A percentile compares a stretch with the other conserved stretches of the same genome.
Evolutionary conservation across 2,113 vertebrate species (phyloP).

Genomic region (Triplophysa rosa): DNA sequence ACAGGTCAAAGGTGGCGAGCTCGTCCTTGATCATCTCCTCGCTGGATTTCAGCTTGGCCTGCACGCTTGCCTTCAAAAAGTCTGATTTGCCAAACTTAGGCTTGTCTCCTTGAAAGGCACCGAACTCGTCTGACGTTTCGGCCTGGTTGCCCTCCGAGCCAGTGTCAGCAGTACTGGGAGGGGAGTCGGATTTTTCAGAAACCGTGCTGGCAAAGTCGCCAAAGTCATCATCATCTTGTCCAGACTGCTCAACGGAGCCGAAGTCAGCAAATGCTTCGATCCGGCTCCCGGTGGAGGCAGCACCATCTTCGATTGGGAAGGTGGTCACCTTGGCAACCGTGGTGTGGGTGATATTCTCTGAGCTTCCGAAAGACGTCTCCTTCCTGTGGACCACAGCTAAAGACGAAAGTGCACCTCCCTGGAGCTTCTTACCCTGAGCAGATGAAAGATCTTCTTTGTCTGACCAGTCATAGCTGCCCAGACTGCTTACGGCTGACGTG

Average conservation of each 20-base stretch:
- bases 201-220: slow-evolving; percentile 81
- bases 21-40: slow-evolving; percentile 99
- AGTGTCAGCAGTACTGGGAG: slow-evolving; percentile 44
- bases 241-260: slow-evolving; percentile 38
- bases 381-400: slow-evolving; percentile 77
- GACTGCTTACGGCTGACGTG: slow-evolving; percentile 79
- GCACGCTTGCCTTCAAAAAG: slow-evolving; percentile 91
- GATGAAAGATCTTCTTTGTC: slow-evolving; percentile 82
- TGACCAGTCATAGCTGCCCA: slow-evolving; percentile 86
- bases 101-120: slow-evolving; percentile 92
- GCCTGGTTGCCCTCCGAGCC: slow-evolving; percentile 58
- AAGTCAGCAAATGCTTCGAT: slow-evolving; percentile 81
- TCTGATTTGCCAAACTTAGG: slow-evolving; percentile 98
- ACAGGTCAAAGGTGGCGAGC: slow-evolving; percentile 95
- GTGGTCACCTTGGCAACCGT: slow-evolving; percentile 78
- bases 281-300: slow-evolving; percentile 61
- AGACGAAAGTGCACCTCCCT: slow-evolving; percentile 64
- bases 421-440: slow-evolving; percentile 72
- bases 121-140: slow-evolving; percentile 84
- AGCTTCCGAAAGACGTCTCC: slow-evolving; percentile 85
- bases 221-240: slow-evolving; percentile 72
- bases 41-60: slow-evolving; percentile 94
- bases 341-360: slow-evolving; percentile 82
- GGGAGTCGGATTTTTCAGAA: slow-evolving; percentile 69
- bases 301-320: slow-evolving; percentile 74